Base-by-base conservation (phyloP, 1,140 invertebrate genomes). In the Probaryconus sp. region DNA sequence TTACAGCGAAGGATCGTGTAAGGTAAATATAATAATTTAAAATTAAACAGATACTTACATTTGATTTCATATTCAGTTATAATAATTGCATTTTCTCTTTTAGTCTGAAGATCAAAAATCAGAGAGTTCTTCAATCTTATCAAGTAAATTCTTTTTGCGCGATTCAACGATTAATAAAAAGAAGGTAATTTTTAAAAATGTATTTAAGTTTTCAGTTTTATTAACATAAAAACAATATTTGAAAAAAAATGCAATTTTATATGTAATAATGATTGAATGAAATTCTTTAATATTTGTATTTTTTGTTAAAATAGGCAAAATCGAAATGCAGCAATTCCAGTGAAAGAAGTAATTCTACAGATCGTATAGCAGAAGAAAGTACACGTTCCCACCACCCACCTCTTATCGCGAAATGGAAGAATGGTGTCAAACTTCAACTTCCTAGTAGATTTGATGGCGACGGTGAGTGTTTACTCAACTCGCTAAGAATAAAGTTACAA, bases 101-200 rank as follows among this genome's bases (percentile, higher is more conserved):
- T 76, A 93, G 90, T 93, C 92, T 38, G 92, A 93, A 79, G 93
- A 94, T 80, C 92, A 91, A 80, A 90, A 91, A 38, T 94, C 93
- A 2, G 93, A 94, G 79, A 88, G 91, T 77, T 92, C 91, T 11
- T 94, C 92, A 0, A 91, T 92, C 60, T 87, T 93, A 28, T 90
- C 93, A 16, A 91, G 91, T n/a, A 90, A 91, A 73, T 91, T 93
- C 80, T 87, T 93, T 33, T 85, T 90, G 28, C 88, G 91, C 31
- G 92, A 93, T 79, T 91, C 90, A 42, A 89, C 89, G 26, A 84
- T 87, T 71, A 81, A 82, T 11, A 88, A 87, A 16, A 87, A 86
- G 38, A 88, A 87, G 70, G 84, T 87, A 68, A 33, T 42, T 51
- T 50, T 38, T 47, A 37, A 26, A 24, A 24, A 37, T 2, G 5